Evolutionary conservation across 2,888 invertebrate genomes (phyloP).

Genomic region (Dicyrtomina minuta): DNA sequence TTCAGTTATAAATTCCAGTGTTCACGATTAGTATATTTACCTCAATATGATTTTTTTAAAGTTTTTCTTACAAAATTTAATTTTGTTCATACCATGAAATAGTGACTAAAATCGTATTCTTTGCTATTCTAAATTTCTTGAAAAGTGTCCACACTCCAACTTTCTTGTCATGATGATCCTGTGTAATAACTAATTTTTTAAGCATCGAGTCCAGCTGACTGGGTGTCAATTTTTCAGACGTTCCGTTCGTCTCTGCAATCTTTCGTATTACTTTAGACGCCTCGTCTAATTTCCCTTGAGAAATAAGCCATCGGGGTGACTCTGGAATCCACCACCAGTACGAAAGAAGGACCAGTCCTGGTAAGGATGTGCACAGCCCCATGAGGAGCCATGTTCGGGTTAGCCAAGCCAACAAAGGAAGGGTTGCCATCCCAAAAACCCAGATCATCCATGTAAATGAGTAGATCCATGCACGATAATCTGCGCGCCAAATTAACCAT

Average conservation of each 20-base stretch:
- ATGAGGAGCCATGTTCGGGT: constrained; percentile 54
- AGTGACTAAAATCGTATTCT: constrained; percentile 41
- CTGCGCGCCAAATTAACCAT: no score
- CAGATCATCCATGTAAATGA: constrained; percentile 40
- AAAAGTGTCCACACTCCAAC: constrained; percentile 40
- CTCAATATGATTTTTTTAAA: no score
- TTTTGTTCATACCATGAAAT: constrained; percentile 30
- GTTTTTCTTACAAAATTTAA: no score
- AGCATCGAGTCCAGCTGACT: constrained; percentile 28
- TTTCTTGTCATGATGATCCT: constrained; percentile 19
- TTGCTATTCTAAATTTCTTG: constrained; percentile 37
- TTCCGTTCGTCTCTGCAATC: constrained; percentile 46
- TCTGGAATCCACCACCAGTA: constrained; percentile 52
- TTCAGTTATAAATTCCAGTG: background rate
- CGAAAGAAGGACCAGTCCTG: constrained; percentile 47
- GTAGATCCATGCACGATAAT: constrained; percentile 43
- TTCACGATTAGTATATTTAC: no score
- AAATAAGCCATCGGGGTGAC: no score
- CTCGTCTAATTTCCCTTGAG: constrained; percentile 45
- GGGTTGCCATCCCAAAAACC: constrained; percentile 53
- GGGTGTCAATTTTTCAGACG: constrained; percentile 27
- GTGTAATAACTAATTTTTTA: constrained; percentile 21
- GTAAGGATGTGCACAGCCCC: constrained; percentile 53
- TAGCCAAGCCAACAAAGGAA: constrained; percentile 54
- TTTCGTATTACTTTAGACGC: constrained; percentile 40